Evolutionary conservation across 1,140 invertebrate species (phyloP).

Genomic region (Heliconius himera): DNA sequence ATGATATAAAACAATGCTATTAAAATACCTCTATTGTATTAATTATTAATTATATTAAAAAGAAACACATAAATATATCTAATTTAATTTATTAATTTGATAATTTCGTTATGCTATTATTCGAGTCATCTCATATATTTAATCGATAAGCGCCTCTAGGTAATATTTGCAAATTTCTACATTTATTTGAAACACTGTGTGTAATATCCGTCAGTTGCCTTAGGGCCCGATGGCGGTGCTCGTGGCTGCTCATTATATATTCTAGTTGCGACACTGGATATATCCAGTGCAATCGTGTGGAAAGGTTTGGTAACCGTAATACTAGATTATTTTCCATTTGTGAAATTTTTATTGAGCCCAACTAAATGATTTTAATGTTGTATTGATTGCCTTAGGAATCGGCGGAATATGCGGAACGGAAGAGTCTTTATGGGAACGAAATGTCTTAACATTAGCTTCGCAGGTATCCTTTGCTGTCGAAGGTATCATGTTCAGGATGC

Average conservation of each 20-base stretch:
- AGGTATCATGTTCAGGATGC: too few species aligned
- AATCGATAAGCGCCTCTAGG: not conserved
- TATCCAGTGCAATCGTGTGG: constrained; percentile 56
- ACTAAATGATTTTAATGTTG: not conserved
- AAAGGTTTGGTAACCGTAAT: constrained; percentile 53
- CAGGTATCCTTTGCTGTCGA: too few species aligned
- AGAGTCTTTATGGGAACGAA: too few species aligned
- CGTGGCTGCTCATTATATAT: constrained; percentile 50
- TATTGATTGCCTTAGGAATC: not conserved
- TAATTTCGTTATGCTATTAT: too few species aligned
- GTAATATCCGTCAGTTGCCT: constrained; percentile 55
- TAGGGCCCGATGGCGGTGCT: constrained; percentile 38
- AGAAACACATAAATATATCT: too few species aligned
- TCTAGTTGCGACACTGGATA: constrained; percentile 56
- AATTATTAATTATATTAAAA: too few species aligned
- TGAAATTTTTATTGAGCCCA: constrained; percentile 42
- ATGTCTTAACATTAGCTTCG: too few species aligned
- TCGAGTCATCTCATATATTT: too few species aligned
- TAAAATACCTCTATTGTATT: too few species aligned
- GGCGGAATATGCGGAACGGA: too few species aligned
- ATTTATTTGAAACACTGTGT: constrained; percentile 40
- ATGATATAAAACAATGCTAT: too few species aligned
- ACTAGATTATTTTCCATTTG: constrained; percentile 46
- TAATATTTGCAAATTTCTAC: constrained; percentile 21
- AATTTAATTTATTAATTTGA: too few species aligned